Base-by-base conservation (phyloP, 2,797 vertebrate species). In the Urosaurus nigricauda region DNA sequence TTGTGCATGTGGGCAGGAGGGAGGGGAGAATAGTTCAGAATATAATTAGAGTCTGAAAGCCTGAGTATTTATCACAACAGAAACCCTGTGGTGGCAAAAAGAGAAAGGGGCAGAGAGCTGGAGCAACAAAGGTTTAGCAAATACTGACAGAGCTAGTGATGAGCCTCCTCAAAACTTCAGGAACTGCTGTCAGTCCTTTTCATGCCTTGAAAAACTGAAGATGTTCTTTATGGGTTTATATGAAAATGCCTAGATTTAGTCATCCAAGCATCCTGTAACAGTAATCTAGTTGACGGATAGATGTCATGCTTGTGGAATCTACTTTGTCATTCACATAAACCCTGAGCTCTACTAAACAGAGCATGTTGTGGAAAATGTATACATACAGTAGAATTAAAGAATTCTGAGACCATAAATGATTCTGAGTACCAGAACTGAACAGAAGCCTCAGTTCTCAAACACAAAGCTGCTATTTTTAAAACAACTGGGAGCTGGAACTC, bases 41-140 rank as follows among this genome's bases (percentile, higher is more conserved):
- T 63, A 51, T 75, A 88, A 84, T 43, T 43, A 84, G 53, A 70
- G 7, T 71, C 19, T 79, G 37, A 80, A 85, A 80, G 37, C 58
- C 47, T 43, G 63, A 40, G 37, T 24, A 53, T 87, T 82, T 75
- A 75, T 21, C 51, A 79, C 21, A 78, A 79, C 68, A 81, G 29
- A 80, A 73, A 75, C 85, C 60, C 9, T 63, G 35, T 47, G 5
- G 29, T 56, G 40, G 60, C 4, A 43, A 79, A 35, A 17, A 19
- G 56, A 71, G 9, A 65, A 56, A 79, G 37, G 63, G 51, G 4
- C 29, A 29, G 4, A 53, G 32, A 43, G 16, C 43, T 51, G 26
- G 70, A 60, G 24, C 32, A 21, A 60, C 40, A 83, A 83, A 83
- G 11, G 17, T 32, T 74, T 58, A 56, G 7, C 14, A 78, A 51